Evolutionary conservation across 2,113 vertebrate genomes (phyloP), one percentile per base, ranked within the genome.

Genomic region (Sula dactylatra): DNA sequence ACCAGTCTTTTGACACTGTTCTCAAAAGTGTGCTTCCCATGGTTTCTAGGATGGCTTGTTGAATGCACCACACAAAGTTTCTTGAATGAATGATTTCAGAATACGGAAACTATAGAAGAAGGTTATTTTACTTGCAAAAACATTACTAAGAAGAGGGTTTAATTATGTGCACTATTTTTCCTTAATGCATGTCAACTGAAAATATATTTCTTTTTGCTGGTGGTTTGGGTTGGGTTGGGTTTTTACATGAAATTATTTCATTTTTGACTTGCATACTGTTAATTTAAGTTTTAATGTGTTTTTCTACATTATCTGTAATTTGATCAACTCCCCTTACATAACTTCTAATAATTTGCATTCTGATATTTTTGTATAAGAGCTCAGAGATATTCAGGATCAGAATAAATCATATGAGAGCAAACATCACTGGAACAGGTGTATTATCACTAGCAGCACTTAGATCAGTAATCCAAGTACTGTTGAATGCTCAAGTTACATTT

Each of bases 231-330:
- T 84, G 22, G 4, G n/a, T 69, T 84, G 34, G 12, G 27, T 72
- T 76, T 92, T 77, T 29, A 47, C 21, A 8, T 52, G 18, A 80
- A 59, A 64, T 78, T 36, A 19, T 78, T 91, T 96, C 4, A 32
- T 80, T 62, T 86, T 91, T 82, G 81, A 19, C 11, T 88, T 70
- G 31, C 13, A 19, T 55, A 44, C 13, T 36, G 13, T 72, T 87
- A 56, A 90, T 85, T 84, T 67, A 61, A 72, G 20, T 66, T 94
- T 82, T 71, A 55, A 62, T 59, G 22, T 83, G 18, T 42, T 96
- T 96, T 91, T 94, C 54, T 55, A 78, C 47, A 50, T 82, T 85
- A 82, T 78, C 67, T 86, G 67, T 72, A 74, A 94, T 64, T 91
- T 91, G 71, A 94, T 95, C 78, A n/a, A 22, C 29, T 22, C 6